Base-by-base conservation (phyloP, 2,888 invertebrate species). In the Drosophila cracens region DNA sequence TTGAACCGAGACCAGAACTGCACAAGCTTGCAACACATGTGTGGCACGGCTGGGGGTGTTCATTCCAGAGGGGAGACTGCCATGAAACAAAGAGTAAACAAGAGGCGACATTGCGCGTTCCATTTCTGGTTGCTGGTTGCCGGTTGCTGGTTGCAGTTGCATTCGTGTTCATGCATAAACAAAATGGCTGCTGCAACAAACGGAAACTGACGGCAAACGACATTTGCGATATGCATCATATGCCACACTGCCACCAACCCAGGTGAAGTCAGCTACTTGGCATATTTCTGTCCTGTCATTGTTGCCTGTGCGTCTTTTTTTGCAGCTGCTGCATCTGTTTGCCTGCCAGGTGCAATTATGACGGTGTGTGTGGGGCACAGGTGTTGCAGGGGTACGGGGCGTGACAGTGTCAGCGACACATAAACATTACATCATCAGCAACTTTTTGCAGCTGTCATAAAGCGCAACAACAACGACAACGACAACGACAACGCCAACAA, bases 171-270 rank as follows among this genome's bases (percentile, higher is more conserved):
- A 89, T 87, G 86, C 90, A 86, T 86, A 85, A 85, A 83, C 86
- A 89, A 89, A 89, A 89, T 89, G 88, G 81, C 85, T 82, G 86
- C 90, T 84, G 84, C 89, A 84, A 85, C 88, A 86, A 85, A 74
- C 88, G 90, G 90, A 89, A 87, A 88, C 90, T 86, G 86, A 86
- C 90, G 83, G 90, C 90, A 87, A 86, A 86, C 89, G 85, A 85
- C 85, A 89, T 87, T 89, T 85, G 87, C 89, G 88, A 85, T 85
- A 85, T 85, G 87, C 89, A 85, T 85, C 85, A 85, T 89, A 87
- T 87, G 85, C 77, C 74, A 49, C 60, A 61, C 56, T 53, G 31
- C 34, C 51, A 46, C 43, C 18, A 29, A n/a, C 68, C 71, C 18
- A 51, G 34, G 86, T 65, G 54, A 58, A 81, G 81, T 75, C 87